Conservation (phyloP, 2,797 vertebrate species). For the Argya squamiceps region DNA sequence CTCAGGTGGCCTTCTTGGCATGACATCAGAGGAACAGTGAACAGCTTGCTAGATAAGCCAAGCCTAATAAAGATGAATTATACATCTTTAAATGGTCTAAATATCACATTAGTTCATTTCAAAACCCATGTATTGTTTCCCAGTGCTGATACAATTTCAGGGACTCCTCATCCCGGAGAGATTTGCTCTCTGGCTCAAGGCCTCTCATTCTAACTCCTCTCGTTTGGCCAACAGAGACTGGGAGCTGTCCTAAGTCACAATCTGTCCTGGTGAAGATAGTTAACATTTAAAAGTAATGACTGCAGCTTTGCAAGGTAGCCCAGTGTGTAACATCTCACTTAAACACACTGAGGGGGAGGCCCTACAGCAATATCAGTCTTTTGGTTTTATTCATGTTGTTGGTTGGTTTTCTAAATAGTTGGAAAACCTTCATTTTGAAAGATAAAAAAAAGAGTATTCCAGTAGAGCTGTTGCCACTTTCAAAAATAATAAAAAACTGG, state of each 20-base stretch:
- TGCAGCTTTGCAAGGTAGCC: not conserved
- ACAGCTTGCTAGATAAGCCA: constrained; percentile 36
- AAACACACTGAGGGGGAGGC: not conserved
- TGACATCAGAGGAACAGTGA: constrained; percentile 17
- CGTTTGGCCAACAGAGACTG: not conserved
- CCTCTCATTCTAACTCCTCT: not conserved
- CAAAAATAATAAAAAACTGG: not conserved
- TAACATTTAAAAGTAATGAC: not conserved
- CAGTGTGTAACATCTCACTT: fast-evolving
- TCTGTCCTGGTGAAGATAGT: not conserved
- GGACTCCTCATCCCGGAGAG: not conserved
- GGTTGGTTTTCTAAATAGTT: not conserved
- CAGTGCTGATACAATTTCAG: not conserved
- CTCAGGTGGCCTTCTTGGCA: constrained; percentile 52
- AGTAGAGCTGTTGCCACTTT: not conserved
- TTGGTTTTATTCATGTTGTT: not conserved
- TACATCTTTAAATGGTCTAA: not conserved
- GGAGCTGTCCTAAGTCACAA: not conserved
- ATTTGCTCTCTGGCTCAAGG: not conserved
- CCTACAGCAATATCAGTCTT: not conserved
- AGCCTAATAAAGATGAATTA: constrained; percentile 8
- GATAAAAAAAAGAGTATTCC: not conserved
- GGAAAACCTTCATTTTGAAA: not conserved
- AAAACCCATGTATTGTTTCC: not conserved
- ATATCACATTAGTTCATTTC: not conserved